Percentiles rank a stretch among this genome's conserved stretches.
phyloP scores from a whole-genome alignment of 2,888 invertebrate genomes.

The Tuta absoluta region DNA sequence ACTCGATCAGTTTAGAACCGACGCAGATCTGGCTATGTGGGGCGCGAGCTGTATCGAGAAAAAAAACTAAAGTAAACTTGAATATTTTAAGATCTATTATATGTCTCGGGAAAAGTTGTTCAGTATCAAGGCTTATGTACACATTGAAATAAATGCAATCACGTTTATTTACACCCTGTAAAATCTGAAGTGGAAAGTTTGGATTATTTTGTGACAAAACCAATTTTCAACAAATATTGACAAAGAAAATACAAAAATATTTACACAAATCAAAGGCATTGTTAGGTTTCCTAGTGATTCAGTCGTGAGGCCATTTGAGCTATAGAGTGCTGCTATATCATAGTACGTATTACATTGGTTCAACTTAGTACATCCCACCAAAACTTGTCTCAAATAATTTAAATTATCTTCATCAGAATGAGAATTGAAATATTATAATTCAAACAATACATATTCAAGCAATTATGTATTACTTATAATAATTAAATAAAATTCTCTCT shows the following conservation, averaged over 20 bases:
- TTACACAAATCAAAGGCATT: slow-evolving; percentile 2
- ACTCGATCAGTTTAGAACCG: too few relatives aligned
- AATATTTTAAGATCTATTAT: too few relatives aligned
- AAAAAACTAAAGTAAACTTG: too few relatives aligned
- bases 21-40: too few relatives aligned
- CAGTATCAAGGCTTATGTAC: too few relatives aligned
- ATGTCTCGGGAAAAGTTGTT: too few relatives aligned
- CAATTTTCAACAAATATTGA: not conserved
- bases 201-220: not conserved
- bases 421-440: not conserved
- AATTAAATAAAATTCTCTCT: too few relatives aligned
- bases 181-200: not conserved
- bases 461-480: not conserved
- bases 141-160: too few relatives aligned
- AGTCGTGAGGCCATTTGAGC: slow-evolving; percentile 40
- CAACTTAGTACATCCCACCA: slow-evolving; percentile 19
- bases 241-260: not conserved
- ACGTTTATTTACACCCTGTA: not conserved
- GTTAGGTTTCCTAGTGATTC: slow-evolving; percentile 11
- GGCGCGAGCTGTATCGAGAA: too few relatives aligned
- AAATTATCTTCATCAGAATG: slow-evolving; percentile 4
- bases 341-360: slow-evolving; percentile 15
- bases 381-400: not conserved
- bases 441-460: not conserved
- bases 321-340: slow-evolving; percentile 23